Percentiles rank a stretch among this genome's conserved stretches.
Evolutionary conservation across 1,140 invertebrate genomes (phyloP).

Genomic region (Bombus waltoni): DNA sequence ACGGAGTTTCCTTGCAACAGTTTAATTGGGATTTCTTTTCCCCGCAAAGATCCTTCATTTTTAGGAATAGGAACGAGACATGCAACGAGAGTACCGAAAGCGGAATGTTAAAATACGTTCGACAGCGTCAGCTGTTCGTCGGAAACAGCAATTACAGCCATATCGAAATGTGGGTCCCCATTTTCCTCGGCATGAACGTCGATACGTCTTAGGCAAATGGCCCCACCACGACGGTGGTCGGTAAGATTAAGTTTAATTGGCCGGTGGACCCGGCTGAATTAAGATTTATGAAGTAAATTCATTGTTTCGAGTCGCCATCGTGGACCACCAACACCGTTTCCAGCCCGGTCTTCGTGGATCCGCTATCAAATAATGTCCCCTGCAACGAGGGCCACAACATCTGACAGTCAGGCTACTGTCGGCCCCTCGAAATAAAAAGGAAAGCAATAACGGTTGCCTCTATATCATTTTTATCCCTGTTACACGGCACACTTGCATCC

Average conservation of each 20-base stretch:
- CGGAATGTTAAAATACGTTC: too few relatives aligned
- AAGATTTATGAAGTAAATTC: slow-evolving; percentile 83
- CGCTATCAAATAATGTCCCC: slow-evolving; percentile 80
- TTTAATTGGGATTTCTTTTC: too few relatives aligned
- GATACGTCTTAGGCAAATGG: slow-evolving; percentile 76
- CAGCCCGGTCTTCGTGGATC: slow-evolving; percentile 15
- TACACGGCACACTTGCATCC: slow-evolving; percentile 53
- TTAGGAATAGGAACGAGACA: too few relatives aligned
- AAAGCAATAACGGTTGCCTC: slow-evolving; percentile 54
- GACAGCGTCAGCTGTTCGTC: slow-evolving; percentile 28
- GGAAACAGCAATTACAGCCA: slow-evolving; percentile 20
- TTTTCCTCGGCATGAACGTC: slow-evolving; percentile 35
- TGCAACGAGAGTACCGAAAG: too few relatives aligned
- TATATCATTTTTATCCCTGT: slow-evolving; percentile 65
- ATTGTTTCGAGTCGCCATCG: slow-evolving; percentile 79
- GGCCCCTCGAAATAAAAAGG: slow-evolving; percentile 56
- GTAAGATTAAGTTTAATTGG: slow-evolving; percentile 81
- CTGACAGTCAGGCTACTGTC: slow-evolving; percentile 73
- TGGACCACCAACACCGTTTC: slow-evolving; percentile 78
- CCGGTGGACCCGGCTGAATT: slow-evolving; percentile 77
- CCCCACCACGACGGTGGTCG: slow-evolving; percentile 70
- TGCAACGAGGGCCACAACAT: slow-evolving; percentile 73
- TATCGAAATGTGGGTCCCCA: slow-evolving; percentile 35
- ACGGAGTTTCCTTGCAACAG: too few relatives aligned
- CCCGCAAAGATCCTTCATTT: too few relatives aligned